These are phyloP conservation scores for Marasmarcha lunaedactyla DNA, from an alignment of 2,888 invertebrate species.

Conservation along the genomic window DNA sequence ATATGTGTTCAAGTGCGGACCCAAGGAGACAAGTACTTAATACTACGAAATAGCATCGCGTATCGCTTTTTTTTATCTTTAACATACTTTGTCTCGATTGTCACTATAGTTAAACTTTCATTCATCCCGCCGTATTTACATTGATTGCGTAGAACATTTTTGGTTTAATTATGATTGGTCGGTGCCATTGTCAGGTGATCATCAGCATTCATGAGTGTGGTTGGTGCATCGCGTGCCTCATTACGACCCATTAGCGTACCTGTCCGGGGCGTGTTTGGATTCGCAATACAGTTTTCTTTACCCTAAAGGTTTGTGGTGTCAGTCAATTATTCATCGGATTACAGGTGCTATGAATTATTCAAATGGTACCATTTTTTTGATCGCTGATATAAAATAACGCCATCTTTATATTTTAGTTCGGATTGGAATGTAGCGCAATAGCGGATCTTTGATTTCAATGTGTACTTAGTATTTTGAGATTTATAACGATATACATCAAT, in stretches of 20 bases:
- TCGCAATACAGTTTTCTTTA: constrained; percentile 20
- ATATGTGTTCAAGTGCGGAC: no score
- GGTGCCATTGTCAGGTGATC: constrained; percentile 26
- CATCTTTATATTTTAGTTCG: no score
- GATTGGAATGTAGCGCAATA: background rate
- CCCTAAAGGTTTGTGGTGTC: constrained; percentile 28
- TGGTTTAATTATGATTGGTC: constrained; percentile 34
- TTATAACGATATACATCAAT: no score
- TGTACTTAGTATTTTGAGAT: no score
- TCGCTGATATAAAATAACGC: constrained; percentile 10
- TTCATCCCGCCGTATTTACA: constrained; percentile 2
- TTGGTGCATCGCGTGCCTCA: constrained; percentile 31
- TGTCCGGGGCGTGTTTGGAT: constrained; percentile 38
- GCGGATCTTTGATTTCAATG: no score
- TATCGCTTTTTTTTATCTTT: no score
- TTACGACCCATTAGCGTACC: constrained; percentile 45
- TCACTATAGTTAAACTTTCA: background rate
- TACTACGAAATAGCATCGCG: no score
- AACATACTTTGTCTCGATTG: background rate
- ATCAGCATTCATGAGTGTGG: constrained; percentile 41
- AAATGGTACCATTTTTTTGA: constrained; percentile 21
- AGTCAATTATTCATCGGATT: constrained; percentile 20
- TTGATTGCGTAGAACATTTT: constrained; percentile 14
- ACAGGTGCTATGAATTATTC: constrained; percentile 30
- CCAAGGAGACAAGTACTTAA: no score